phyloP scores from a whole-genome alignment of 2,797 vertebrate species.

The Rhyacichthys aspro region DNA sequence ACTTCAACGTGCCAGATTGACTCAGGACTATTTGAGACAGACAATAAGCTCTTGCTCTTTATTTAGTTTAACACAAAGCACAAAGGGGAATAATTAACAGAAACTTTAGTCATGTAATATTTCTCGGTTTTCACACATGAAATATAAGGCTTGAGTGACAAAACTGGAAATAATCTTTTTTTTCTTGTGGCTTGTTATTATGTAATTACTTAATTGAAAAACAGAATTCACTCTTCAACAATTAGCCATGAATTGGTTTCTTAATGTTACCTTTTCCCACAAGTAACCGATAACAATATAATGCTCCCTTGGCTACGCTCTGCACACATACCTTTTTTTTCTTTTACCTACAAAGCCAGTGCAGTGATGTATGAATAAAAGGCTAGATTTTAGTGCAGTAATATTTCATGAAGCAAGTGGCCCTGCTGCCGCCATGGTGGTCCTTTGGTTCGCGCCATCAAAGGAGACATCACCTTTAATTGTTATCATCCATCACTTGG shows the following conservation, averaged over 20 bases:
- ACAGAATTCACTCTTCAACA: constrained; percentile 11
- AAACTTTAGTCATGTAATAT: constrained; percentile 2
- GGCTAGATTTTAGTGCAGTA: constrained; percentile 59
- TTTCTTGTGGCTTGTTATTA: too few species aligned
- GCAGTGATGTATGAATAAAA: constrained; percentile 62
- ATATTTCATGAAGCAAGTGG: constrained; percentile 70
- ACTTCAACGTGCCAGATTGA: constrained; percentile 43
- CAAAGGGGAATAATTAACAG: constrained; percentile 50
- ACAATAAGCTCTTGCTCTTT: constrained; percentile 39
- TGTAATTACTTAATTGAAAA: too few species aligned
- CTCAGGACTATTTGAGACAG: constrained; percentile 48
- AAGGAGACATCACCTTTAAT: constrained; percentile 75
- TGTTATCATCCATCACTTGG: constrained; percentile 72
- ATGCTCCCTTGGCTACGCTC: constrained; percentile 13
- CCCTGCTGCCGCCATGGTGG: constrained; percentile 54
- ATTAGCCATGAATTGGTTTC: neutral
- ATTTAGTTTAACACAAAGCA: constrained; percentile 41
- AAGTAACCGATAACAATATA: constrained; percentile 1
- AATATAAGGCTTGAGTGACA: neutral
- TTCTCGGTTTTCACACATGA: too few species aligned
- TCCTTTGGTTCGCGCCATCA: constrained; percentile 61
- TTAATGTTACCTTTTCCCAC: neutral
- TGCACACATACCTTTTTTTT: constrained; percentile 17
- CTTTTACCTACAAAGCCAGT: constrained; percentile 27
- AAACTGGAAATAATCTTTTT: neutral